Conservation (phyloP, 2,797 vertebrate genomes). For the Sebastes ruberrimus region DNA sequence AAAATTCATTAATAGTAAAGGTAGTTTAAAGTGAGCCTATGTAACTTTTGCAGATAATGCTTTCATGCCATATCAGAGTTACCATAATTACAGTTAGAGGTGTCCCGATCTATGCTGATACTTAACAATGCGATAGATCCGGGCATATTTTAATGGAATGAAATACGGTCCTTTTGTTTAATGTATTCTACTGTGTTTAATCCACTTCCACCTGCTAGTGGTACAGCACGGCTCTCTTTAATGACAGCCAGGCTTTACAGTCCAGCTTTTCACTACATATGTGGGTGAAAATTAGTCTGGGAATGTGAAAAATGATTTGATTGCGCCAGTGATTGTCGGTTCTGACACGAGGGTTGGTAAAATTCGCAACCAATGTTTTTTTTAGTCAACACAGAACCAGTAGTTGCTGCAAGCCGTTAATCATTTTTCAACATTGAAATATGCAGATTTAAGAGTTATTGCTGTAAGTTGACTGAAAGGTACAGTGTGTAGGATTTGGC, state of each 20-base stretch:
- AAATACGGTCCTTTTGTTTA: background rate
- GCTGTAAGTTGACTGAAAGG: background rate
- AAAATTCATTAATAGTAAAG: background rate
- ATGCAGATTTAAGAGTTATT: background rate
- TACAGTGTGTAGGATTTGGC: too few species aligned
- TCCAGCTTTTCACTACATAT: background rate
- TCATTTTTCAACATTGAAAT: background rate
- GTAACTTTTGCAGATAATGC: background rate
- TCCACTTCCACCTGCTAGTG: background rate
- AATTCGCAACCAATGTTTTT: background rate
- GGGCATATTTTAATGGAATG: background rate
- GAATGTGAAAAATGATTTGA: background rate
- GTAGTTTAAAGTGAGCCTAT: background rate
- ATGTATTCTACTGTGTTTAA: background rate
- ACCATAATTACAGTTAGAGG: background rate
- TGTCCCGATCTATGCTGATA: background rate
- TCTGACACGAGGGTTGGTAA: background rate
- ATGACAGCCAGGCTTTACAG: background rate
- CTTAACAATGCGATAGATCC: background rate
- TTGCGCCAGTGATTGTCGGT: background rate
- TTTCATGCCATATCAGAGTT: background rate
- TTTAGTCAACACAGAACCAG: background rate
- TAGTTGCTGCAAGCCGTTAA: background rate
- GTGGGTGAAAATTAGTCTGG: background rate
- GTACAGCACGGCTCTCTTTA: background rate